Base-by-base conservation (phyloP, 2,888 invertebrate genomes). In the Athripsodes cinereus region DNA sequence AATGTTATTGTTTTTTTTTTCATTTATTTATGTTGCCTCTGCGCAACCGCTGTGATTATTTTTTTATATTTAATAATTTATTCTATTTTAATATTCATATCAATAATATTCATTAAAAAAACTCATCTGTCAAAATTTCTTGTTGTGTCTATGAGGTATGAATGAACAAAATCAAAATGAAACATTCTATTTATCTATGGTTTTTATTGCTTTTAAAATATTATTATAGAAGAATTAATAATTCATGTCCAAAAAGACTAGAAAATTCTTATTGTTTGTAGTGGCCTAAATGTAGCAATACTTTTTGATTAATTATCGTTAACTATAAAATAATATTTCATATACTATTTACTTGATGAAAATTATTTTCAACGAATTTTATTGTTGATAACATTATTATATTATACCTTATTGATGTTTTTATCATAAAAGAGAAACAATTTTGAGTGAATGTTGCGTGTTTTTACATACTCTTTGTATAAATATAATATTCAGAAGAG, bases 221-320 rank as follows among this genome's bases (percentile, higher is more conserved):
- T 8, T 31, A 11, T 8, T 31, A 11, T 8, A 8, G 31, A 31
- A 31, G 6, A 31, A 31, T 31, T 31, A n/a, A n/a, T 5, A 40
- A 40, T 40, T 40, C 40, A 16, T 3, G 16, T 40, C n/a, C 40
- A 40, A 16, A 40, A 40, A 40, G 40, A 16, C 16, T 40, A n/a
- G 16, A 13, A 40, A 8, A n/a, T 40, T 31, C 3, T n/a, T 40
- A 40, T 40, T 40, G 13, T 40, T 40, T 52, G 2, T 52, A 34
- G 16, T 34, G 19, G 52, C 34, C 34, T 34, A 19, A 49, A 34
- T 34, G 34, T 8, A 52, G 34, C 52, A 52, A 52, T 21, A 52
- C 35, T 20, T 13, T 52, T 31, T 52, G n/a, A n/a, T n/a, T n/a
- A n/a, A n/a, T n/a, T n/a, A n/a, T n/a, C n/a, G n/a, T n/a, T 50